Percentiles rank a stretch among this genome's conserved stretches.
These are phyloP conservation scores for Chaetogeoica ovagalla DNA, from an alignment of 2,888 invertebrate genomes.

Conservation along the genomic window DNA sequence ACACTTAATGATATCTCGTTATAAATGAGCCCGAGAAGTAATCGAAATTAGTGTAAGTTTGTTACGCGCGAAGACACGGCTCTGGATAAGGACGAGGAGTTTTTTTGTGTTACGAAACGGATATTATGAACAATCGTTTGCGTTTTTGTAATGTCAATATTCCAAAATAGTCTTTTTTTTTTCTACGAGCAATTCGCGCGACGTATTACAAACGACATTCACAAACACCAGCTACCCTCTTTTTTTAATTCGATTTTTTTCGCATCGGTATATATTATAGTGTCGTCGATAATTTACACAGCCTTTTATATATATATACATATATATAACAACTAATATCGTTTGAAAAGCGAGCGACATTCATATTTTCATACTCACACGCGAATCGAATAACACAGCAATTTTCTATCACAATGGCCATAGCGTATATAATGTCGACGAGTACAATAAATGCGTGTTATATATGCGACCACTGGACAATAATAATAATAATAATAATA, in stretches of 20 bases:
- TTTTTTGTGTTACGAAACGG: too few species aligned
- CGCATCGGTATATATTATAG: background rate
- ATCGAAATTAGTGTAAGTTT: background rate
- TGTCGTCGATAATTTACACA: conserved; percentile 26
- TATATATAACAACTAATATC: conserved; percentile 16
- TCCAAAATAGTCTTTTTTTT: too few species aligned
- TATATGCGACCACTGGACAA: background rate
- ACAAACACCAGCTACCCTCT: too few species aligned
- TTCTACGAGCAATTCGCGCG: too few species aligned
- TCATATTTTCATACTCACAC: background rate
- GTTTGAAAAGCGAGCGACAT: conserved; percentile 30
- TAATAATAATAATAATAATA: background rate
- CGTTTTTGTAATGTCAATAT: too few species aligned
- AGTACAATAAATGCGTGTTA: conserved; percentile 21
- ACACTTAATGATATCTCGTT: too few species aligned
- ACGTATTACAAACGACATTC: too few species aligned
- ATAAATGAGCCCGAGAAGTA: too few species aligned
- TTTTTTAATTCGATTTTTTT: background rate
- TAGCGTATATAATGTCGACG: conserved; percentile 7
- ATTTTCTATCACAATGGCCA: conserved; percentile 8
- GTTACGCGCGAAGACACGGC: too few species aligned
- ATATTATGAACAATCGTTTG: too few species aligned
- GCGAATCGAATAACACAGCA: background rate
- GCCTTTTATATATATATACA: conserved; percentile 14
- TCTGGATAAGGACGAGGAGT: too few species aligned